A percentile compares a stretch with the other conserved stretches of the same genome.
Conservation (phyloP, 2,797 vertebrate genomes). For the Cuniculus paca region DNA sequence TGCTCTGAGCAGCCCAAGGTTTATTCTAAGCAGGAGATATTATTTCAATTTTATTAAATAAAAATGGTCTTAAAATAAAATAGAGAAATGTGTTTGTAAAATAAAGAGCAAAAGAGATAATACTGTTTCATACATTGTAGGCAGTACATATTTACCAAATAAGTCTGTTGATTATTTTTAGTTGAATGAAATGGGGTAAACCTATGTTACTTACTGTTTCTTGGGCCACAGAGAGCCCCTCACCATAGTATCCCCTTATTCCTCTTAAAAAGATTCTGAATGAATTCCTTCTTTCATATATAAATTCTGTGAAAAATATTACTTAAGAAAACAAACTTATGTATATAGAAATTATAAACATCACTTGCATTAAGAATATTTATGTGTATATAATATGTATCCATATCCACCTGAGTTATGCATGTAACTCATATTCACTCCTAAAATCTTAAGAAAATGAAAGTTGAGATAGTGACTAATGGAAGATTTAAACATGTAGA, state of each 20-base stretch:
- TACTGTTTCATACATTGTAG: neutral
- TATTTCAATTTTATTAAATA: slow-evolving; percentile 17
- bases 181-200: neutral
- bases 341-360: neutral
- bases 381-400: neutral
- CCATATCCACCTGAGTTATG: neutral
- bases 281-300: neutral
- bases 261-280: neutral
- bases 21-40: slow-evolving; percentile 9
- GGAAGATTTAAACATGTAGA: neutral
- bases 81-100: neutral
- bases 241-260: neutral
- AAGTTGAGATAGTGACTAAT: neutral
- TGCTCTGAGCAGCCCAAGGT: neutral
- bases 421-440: neutral
- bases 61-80: neutral
- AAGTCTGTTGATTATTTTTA: neutral
- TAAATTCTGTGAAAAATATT: neutral
- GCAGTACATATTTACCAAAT: neutral
- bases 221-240: neutral
- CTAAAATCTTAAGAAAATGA: slow-evolving; percentile 40
- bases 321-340: neutral
- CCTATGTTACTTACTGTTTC: neutral
- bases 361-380: neutral
- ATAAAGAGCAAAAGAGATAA: neutral